These are phyloP conservation scores for Taurulus bubalis DNA, from an alignment of 2,113 vertebrate species.

Conservation along the genomic window DNA sequence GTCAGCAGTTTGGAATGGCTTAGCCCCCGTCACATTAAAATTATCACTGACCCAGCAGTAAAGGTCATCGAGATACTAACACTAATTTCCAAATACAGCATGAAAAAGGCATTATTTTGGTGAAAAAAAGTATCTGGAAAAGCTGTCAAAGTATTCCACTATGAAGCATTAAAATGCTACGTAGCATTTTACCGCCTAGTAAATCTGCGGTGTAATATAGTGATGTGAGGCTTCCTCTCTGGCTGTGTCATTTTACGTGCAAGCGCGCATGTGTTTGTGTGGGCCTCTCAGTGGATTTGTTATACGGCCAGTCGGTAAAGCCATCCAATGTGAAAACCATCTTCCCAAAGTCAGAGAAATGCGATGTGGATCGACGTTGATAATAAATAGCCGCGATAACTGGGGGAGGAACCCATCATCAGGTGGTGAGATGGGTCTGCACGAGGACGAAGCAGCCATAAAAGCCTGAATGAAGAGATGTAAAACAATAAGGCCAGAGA, in stretches of 20 bases:
- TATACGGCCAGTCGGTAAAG: slow-evolving; percentile 68
- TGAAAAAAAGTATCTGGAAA: slow-evolving; percentile 41
- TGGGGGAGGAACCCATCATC: slow-evolving; percentile 79
- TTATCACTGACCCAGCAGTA: slow-evolving; percentile 53
- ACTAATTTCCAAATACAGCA: slow-evolving; percentile 30
- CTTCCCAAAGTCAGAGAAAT: slow-evolving; percentile 82
- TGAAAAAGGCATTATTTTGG: slow-evolving; percentile 9
- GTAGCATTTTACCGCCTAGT: slow-evolving; percentile 64
- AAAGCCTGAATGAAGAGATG: slow-evolving; percentile 80
- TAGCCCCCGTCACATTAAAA: slow-evolving; percentile 39
- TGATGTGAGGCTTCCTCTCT: slow-evolving; percentile 57
- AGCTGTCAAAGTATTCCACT: slow-evolving; percentile 50
- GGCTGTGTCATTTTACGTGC: slow-evolving; percentile 43
- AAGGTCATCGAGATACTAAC: slow-evolving; percentile 50
- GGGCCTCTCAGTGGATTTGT: slow-evolving; percentile 44
- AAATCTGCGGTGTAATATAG: slow-evolving; percentile 67
- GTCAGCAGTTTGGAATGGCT: slow-evolving; percentile 51
- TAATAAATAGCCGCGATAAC: slow-evolving; percentile 81
- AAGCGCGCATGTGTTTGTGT: slow-evolving; percentile 23
- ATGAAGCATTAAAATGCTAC: slow-evolving; percentile 56
- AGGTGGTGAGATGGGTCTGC: slow-evolving; percentile 68
- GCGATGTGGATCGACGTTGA: slow-evolving; percentile 74
- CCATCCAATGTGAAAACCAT: slow-evolving; percentile 81
- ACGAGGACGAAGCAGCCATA: slow-evolving; percentile 82
- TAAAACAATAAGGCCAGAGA: slow-evolving; percentile 80